phyloP scores from a whole-genome alignment of 2,797 vertebrate genomes.

The Pelodytes ibericus region DNA sequence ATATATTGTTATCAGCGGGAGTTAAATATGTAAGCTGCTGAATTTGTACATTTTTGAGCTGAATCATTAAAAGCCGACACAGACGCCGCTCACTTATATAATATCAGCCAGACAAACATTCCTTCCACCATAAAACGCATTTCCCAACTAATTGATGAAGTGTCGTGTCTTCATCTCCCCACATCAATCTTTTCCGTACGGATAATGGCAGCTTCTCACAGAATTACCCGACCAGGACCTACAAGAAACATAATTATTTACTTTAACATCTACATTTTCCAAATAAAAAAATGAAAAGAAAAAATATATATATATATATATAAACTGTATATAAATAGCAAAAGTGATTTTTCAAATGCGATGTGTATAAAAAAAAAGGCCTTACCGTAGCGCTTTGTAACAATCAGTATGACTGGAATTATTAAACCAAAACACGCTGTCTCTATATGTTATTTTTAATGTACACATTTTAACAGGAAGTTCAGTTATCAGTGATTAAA shows the following conservation, averaged over 20 bases:
- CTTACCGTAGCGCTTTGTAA: not conserved
- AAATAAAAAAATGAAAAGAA: slow-evolving; percentile 28
- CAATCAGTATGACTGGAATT: not conserved
- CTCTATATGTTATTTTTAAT: not conserved
- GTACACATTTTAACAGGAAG: not conserved
- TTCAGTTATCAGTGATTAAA: not conserved
- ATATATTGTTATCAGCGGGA: not conserved
- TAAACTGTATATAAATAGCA: not conserved
- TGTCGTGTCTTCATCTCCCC: not conserved
- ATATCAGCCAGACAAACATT: not conserved
- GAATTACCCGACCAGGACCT: slow-evolving; percentile 17
- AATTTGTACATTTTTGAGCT: not conserved
- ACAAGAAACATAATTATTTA: slow-evolving; percentile 34
- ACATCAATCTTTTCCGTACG: slow-evolving; percentile 25
- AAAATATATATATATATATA: no score
- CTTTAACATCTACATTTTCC: slow-evolving; percentile 12
- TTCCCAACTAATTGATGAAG: slow-evolving; percentile 28
- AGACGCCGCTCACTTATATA: not conserved
- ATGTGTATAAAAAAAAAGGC: no score
- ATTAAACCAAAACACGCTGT: not conserved
- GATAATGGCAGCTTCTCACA: not conserved
- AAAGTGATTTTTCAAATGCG: no score
- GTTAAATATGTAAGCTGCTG: not conserved
- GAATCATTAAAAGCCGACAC: not conserved
- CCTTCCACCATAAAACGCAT: slow-evolving; percentile 15